Evolutionary conservation across 2,888 invertebrate species (phyloP).

Genomic region (Helicoverpa assulta): DNA sequence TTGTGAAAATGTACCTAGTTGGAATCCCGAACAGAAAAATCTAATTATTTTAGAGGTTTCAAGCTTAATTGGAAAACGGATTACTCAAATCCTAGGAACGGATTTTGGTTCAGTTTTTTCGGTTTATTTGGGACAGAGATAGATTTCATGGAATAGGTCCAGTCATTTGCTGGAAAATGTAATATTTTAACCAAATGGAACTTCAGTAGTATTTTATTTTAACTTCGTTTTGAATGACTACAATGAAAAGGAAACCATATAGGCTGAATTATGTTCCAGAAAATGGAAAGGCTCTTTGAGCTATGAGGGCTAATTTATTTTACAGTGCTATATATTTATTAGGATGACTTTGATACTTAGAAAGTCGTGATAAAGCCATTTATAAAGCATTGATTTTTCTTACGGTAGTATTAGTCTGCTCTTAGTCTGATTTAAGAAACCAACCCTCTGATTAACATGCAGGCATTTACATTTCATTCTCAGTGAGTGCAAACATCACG

Average conservation of each 20-base stretch:
- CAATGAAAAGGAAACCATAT: no score
- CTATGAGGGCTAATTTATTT: no score
- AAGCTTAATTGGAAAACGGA: constrained; percentile 53
- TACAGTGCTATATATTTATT: no score
- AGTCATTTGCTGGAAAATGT: not conserved
- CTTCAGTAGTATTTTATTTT: no score
- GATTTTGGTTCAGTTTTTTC: constrained; percentile 19
- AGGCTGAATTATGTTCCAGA: no score
- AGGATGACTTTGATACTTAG: no score
- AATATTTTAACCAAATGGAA: not conserved
- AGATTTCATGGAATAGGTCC: not conserved
- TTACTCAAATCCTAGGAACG: constrained; percentile 39
- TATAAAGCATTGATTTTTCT: no score
- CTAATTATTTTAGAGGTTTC: constrained; percentile 37
- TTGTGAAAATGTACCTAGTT: constrained; percentile 5
- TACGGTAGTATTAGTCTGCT: no score
- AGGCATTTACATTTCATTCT: not conserved
- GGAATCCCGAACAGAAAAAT: constrained; percentile 22
- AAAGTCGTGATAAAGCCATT: no score
- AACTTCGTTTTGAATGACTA: no score
- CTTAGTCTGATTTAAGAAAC: not conserved
- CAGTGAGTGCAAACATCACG: constrained; percentile 1
- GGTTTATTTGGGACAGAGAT: constrained; percentile 3
- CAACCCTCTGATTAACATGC: not conserved
- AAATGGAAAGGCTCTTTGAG: no score